Base-by-base conservation (phyloP, 1,140 invertebrate species). In the Cylas formicarius region DNA sequence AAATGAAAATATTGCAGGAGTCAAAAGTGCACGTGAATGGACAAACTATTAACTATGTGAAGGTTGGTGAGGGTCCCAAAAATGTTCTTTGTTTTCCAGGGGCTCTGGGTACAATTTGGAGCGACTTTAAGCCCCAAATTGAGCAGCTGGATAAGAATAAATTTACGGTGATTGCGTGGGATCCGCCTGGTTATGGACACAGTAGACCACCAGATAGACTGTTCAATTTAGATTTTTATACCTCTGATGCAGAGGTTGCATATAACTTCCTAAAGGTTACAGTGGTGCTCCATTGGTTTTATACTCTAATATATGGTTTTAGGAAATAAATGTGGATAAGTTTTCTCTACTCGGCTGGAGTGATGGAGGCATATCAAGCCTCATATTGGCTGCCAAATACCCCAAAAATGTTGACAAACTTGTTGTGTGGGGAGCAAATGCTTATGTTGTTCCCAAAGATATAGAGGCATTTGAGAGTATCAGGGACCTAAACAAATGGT, bases 291-390 rank as follows among this genome's bases (percentile, higher is more conserved):
- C 8, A 9, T 33, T n/a, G 16, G 7, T 33, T 33, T 33, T 7
- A 13, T 7, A 7, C 7, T 33, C 14, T 33, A 9, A 9, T 13
- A 37, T 2, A 39, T 29, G 36, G 4, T 4, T 13, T 5, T 39
- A 42, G 46, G 22, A 16, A 11, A 36, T 36, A 22, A 31, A 27
- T 2, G 7, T 29, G 39, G 39, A 69, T 0, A 80, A 80, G 55
- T 90, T 80, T 69, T 90, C 86, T 0, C 52, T 92, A 1, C 45
- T 92, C 18, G 90, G 90, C 0, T 94, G 89, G 86, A 90, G 85
- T 67, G 88, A 92, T 68, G 90, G 90, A 27, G 90, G 84, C 2
- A 88, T 85, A 23, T 80, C 82, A 5, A 79, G 75, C 3, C 67
- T 92, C 28, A 78, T 90, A 3, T 48, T 87, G 4, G 83, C 87